These are phyloP conservation scores for Cephus rjabovi DNA, from an alignment of 2,888 invertebrate species.

Conservation along the genomic window DNA sequence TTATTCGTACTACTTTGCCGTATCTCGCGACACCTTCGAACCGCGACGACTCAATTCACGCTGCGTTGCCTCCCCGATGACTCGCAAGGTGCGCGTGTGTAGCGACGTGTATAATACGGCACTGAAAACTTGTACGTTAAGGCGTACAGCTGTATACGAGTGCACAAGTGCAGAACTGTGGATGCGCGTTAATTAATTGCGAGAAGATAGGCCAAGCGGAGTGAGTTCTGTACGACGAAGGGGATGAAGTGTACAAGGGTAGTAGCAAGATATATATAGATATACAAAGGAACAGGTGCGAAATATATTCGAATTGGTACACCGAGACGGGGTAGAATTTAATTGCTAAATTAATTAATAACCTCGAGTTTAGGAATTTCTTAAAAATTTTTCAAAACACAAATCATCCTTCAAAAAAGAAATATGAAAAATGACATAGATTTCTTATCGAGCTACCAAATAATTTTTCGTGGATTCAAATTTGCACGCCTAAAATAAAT, in stretches of 20 bases:
- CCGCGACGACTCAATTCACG: conserved; percentile 10
- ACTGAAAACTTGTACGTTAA: no score
- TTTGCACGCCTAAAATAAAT: no score
- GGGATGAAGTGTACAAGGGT: conserved; percentile 27
- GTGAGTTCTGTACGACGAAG: conserved; percentile 24
- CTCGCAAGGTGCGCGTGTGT: neutral
- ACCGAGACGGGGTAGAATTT: conserved; percentile 41
- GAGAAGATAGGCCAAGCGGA: conserved; percentile 29
- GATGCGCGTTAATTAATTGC: conserved; percentile 55
- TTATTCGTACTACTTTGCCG: no score
- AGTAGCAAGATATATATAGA: conserved; percentile 30
- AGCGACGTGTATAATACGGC: conserved; percentile 1
- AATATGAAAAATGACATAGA: no score
- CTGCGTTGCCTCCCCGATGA: conserved; percentile 16
- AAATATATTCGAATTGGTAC: conserved; percentile 50
- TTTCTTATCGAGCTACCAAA: no score
- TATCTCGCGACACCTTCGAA: neutral
- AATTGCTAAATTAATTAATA: conserved; percentile 54
- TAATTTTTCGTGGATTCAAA: no score
- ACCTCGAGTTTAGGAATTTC: no score
- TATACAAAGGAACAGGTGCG: conserved; percentile 46
- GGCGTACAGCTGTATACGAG: conserved; percentile 25
- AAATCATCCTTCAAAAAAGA: no score
- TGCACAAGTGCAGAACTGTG: conserved; percentile 35
- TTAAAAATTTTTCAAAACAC: no score